Evolutionary conservation across 2,113 vertebrate species (phyloP).

Genomic region (Sinocyclocheilus rhinocerous): DNA sequence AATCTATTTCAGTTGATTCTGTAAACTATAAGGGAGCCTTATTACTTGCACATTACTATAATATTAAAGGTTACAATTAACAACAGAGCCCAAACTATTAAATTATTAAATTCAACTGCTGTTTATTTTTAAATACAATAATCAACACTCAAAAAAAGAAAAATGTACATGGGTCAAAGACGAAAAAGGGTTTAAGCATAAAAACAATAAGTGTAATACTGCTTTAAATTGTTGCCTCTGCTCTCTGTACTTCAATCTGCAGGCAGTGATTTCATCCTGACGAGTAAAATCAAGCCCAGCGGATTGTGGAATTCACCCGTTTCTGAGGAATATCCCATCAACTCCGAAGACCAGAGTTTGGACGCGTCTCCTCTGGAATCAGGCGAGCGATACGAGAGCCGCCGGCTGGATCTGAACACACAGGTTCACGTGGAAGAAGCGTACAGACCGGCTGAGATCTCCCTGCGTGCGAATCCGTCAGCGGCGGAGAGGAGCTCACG

Average conservation of each 20-base stretch:
- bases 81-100: no score
- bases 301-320: slow-evolving; percentile 44
- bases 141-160: no score
- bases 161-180: no score
- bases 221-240: no score
- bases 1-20: no score
- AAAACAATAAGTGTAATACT: no score
- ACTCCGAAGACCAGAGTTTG: slow-evolving; percentile 8
- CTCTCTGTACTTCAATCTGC: background rate
- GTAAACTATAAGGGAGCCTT: no score
- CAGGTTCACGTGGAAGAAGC: slow-evolving; percentile 23
- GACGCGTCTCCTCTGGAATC: slow-evolving; percentile 22
- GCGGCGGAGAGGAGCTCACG: slow-evolving; percentile 47
- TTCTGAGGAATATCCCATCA: slow-evolving; percentile 18
- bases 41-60: no score
- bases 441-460: background rate
- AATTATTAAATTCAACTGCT: no score
- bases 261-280: slow-evolving; percentile 5
- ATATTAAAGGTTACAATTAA: no score
- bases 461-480: background rate
- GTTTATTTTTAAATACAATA: no score
- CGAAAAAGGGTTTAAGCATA: no score
- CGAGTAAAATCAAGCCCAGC: slow-evolving; percentile 33
- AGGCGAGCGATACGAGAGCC: background rate
- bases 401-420: background rate